Base-by-base conservation (phyloP, 2,113 vertebrate species). In the Phalacrocorax carbo region DNA sequence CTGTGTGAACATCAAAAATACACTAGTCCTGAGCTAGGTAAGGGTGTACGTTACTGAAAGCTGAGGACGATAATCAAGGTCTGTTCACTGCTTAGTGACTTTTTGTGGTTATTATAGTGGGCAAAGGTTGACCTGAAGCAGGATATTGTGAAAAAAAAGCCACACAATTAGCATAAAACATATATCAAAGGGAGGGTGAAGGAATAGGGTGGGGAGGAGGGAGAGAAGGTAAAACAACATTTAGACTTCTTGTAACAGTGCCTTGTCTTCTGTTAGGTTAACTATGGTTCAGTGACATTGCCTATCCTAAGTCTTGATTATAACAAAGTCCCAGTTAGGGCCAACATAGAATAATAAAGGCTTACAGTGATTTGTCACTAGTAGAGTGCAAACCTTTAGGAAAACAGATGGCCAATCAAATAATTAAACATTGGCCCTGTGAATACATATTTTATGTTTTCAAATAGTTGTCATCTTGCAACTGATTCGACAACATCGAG, bases 171-270 rank as follows among this genome's bases (percentile, higher is more conserved):
- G 81, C 86, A 75, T 86, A 95, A 96, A 94, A 95, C 94, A 94
- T 30, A 21, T 91, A 94, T 48, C 69, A 32, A 92, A 48, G 73
- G 46, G 29, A 83, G 15, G 55, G 52, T 81, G 71, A 90, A 90
- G 25, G 38, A 79, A 72, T 8, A 69, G 51, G 46, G 36, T 72
- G 15, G 18, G 58, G 66, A 87, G 49, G 49, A 79, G 22, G 66
- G 38, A 69, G 54, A 85, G 78, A 90, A 88, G 64, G 51, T 87
- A 81, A 90, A 94, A 96, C 89, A 89, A 71, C 85, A 76, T 70
- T 96, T 69, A 95, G 46, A 95, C 91, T 94, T 96, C 92, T 94
- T 82, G 69, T 73, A 71, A 92, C 96, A 96, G 94, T 91, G 95
- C 93, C 92, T 68, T 86, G 42, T 89, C 82, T 97, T 81, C n/a